Evolutionary conservation across 2,888 invertebrate species (phyloP).

Genomic region (Smittia sp.): DNA sequence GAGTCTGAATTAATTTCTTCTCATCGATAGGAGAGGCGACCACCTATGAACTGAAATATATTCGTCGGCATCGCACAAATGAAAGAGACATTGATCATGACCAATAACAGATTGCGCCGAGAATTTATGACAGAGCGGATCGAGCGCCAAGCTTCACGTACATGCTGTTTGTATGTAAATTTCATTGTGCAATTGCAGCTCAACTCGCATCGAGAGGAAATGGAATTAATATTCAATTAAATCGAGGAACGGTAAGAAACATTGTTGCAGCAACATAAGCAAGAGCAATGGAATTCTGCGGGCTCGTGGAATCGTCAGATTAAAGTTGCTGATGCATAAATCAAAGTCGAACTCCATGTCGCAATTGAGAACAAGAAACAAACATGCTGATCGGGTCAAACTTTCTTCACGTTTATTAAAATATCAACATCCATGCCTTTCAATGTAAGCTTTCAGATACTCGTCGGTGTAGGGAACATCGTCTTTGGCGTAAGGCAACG

Average conservation of each 20-base stretch:
- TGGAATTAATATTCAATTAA: slow-evolving; percentile 22
- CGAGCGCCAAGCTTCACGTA: neutral
- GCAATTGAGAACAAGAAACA: slow-evolving; percentile 1
- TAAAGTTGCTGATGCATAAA: neutral
- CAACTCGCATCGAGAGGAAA: neutral
- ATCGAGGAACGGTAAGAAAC: neutral
- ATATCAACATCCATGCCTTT: neutral
- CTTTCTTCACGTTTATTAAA: neutral
- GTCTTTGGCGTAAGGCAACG: slow-evolving; percentile 64
- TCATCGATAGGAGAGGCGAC: neutral
- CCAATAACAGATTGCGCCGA: neutral
- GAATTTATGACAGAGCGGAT: slow-evolving; percentile 2
- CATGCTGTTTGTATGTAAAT: slow-evolving; percentile 19
- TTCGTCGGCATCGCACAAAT: neutral
- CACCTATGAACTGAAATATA: neutral
- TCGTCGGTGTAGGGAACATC: slow-evolving; percentile 72
- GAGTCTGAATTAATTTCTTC: neutral
- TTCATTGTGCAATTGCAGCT: neutral
- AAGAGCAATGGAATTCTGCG: neutral
- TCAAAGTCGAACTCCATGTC: neutral
- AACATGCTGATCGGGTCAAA: neutral
- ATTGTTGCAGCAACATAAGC: neutral
- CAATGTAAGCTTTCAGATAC: slow-evolving; percentile 51
- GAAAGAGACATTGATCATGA: slow-evolving; percentile 9
- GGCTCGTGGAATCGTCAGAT: slow-evolving; percentile 9